phyloP scores from a whole-genome alignment of 2,113 vertebrate species.

The Arothron firmamentum region DNA sequence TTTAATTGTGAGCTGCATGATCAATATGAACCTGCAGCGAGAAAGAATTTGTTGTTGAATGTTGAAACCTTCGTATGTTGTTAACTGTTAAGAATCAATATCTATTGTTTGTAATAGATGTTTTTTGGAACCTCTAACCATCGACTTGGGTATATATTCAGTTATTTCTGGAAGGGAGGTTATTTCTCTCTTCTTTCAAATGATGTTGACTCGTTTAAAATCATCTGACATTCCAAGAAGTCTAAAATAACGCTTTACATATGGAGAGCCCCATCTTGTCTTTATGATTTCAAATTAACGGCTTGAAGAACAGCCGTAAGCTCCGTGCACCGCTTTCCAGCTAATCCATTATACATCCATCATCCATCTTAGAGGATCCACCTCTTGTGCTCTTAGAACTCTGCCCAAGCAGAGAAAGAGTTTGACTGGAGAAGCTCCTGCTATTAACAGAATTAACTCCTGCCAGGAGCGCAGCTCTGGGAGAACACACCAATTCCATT shows the following conservation, averaged over 20 bases:
- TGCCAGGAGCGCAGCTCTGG: conserved; percentile 72
- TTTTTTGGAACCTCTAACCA: too few relatives aligned
- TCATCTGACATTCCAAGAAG: conserved; percentile 10
- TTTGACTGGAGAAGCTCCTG: conserved; percentile 65
- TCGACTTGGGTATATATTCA: too few relatives aligned
- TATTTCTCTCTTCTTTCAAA: too few relatives aligned
- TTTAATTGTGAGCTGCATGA: too few relatives aligned
- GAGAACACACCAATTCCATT: conserved; percentile 82
- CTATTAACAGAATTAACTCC: conserved; percentile 82
- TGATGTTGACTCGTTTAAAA: background rate
- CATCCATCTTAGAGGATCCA: conserved; percentile 56
- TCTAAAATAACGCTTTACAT: conserved; percentile 40
- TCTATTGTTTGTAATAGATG: too few relatives aligned
- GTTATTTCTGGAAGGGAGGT: too few relatives aligned
- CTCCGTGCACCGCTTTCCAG: conserved; percentile 60
- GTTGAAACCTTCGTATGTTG: too few relatives aligned
- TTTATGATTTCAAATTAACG: conserved; percentile 71
- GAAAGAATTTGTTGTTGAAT: background rate
- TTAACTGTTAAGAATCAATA: conserved; percentile 21
- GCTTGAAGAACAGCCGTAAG: conserved; percentile 70
- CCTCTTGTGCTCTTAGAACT: conserved; percentile 45
- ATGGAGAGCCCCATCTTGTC: conserved; percentile 33
- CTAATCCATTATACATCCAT: conserved; percentile 77
- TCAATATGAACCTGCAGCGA: background rate
- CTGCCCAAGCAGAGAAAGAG: conserved; percentile 42